These are phyloP conservation scores for Chydorus sphaericus DNA, from an alignment of 2,888 invertebrate species.

Conservation along the genomic window DNA sequence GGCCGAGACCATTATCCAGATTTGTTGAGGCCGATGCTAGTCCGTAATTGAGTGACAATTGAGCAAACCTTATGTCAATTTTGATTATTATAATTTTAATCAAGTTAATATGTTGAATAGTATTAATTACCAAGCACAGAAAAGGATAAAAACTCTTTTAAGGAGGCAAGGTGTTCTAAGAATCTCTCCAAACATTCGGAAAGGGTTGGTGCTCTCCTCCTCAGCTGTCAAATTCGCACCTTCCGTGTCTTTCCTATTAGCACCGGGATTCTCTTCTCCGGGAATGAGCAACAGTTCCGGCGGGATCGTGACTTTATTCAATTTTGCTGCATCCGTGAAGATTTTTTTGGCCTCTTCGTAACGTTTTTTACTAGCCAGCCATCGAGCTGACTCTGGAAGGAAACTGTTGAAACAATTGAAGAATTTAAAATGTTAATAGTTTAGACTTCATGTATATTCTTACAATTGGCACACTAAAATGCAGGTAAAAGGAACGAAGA, in stretches of 20 bases:
- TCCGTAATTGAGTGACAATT: slow-evolving; percentile 44
- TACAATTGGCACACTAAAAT: not conserved
- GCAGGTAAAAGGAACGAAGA: not conserved
- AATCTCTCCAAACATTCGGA: no score
- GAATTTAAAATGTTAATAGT: not conserved
- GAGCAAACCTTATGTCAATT: slow-evolving; percentile 11
- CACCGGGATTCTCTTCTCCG: no score
- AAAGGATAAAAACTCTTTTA: slow-evolving; percentile 3
- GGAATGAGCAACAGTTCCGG: slow-evolving; percentile 5
- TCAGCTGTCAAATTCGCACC: no score
- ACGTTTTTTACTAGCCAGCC: slow-evolving; percentile 7
- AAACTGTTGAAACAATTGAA: not conserved
- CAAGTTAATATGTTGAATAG: not conserved
- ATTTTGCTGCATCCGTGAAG: slow-evolving; percentile 2
- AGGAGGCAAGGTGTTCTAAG: not conserved
- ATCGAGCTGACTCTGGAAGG: slow-evolving; percentile 13
- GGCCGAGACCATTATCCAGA: slow-evolving; percentile 51
- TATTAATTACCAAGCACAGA: not conserved
- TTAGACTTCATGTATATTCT: not conserved
- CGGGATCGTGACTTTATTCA: slow-evolving; percentile 8
- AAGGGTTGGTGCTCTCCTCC: no score
- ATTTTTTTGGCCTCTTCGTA: slow-evolving; percentile 8
- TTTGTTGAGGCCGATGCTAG: slow-evolving; percentile 58
- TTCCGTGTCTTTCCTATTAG: no score
- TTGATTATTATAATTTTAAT: no score